Evolutionary conservation across 2,113 vertebrate species (phyloP), one percentile per base, ranked within the genome.

Genomic region (Cygnus buccinator): DNA sequence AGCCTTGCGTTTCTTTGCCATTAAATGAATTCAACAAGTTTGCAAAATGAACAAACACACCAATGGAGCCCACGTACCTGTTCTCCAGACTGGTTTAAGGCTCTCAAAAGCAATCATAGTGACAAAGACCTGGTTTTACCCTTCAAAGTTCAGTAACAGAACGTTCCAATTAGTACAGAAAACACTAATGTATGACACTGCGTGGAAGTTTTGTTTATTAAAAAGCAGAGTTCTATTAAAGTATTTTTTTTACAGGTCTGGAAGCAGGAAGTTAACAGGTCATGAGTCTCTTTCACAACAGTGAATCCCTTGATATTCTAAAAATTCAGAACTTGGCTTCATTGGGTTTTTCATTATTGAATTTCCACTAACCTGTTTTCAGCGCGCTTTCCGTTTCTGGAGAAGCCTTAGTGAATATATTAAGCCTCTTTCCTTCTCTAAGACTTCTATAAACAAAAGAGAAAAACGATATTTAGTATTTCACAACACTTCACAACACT

Each of bases 381-480:
- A 92, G 82, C 70, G 79, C 16, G 0, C 68, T 84, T 86, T 97
- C 94, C 70, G 95, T 76, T 92, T 97, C 92, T 72, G 97, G 65
- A 68, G 97, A 29, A 66, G 52, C 3, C 28, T 94, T 80, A 28
- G 98, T 94, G 91, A 99, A 99, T 97, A 99, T 98, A 92, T 98
- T 98, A 43, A 99, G 98, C 89, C 98, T 99, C 94, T 93, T 99
- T 50, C 97, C 97, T 76, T 21, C 87, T 89, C 78, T 98, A 97
- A 94, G 86, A 44, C 92, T 96, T 96, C 98, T 99, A 94, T 89
- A 82, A 97, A 90, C 83, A 90, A 93, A 97, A 92, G 94, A 74
- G 62, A 87, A 83, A 97, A 92, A n/a, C 0, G 4, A 72, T 84
- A 97, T 77, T 90, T 91, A 74, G 84, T 75, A 94, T 94, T 96